phyloP scores from a whole-genome alignment of 1,140 invertebrate species.

The Plodia interpunctella region DNA sequence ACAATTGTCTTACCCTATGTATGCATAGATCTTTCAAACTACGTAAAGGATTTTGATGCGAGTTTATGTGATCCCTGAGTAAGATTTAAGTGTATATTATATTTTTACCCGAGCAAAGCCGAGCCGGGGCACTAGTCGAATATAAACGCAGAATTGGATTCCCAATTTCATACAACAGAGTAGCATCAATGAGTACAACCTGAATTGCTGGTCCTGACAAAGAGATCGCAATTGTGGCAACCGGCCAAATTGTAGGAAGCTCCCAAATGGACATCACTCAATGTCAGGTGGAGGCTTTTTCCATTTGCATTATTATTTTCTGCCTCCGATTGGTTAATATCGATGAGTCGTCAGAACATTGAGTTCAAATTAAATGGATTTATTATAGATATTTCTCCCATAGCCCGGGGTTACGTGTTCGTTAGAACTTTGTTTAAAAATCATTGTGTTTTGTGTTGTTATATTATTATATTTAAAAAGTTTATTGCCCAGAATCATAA shows the following conservation, averaged over 20 bases:
- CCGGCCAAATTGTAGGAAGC: constrained; percentile 1
- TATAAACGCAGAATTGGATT: neutral
- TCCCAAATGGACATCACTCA: constrained; percentile 3
- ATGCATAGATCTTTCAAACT: no score
- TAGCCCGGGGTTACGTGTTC: neutral
- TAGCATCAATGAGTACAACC: neutral
- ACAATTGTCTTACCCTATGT: no score
- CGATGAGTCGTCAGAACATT: neutral
- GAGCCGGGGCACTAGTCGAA: no score
- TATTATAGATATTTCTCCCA: neutral
- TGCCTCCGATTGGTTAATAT: constrained; percentile 4
- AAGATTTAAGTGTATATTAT: no score
- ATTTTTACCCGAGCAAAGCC: no score
- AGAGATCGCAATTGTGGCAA: neutral
- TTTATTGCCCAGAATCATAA: no score
- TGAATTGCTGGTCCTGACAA: neutral
- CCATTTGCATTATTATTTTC: constrained; percentile 7
- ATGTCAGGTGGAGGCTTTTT: constrained; percentile 3
- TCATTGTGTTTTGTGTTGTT: no score
- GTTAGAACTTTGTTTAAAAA: neutral
- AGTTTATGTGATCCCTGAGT: no score
- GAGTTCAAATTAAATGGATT: neutral
- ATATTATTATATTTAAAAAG: no score
- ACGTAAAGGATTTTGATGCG: no score
- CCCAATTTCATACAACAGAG: neutral